Base-by-base conservation (phyloP, 2,113 vertebrate genomes). In the Petromus typicus region DNA sequence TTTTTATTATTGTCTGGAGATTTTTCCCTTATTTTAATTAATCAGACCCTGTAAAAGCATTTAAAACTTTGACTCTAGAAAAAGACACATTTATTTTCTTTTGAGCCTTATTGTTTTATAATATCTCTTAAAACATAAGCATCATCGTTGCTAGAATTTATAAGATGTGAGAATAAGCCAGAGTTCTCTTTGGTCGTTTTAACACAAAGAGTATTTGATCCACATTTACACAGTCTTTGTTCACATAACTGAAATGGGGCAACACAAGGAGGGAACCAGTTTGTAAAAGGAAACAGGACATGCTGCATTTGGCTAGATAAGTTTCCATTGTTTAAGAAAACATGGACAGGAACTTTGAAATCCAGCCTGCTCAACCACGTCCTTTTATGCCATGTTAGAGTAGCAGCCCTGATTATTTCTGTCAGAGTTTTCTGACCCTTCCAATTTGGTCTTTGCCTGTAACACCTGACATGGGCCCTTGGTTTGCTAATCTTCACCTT, bases 1-100 rank as follows among this genome's bases (percentile, higher is more conserved):
- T 95, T 96, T 83, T 96, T 85, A 93, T 93, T 92, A 90, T 76
- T 95, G 43, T 79, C 57, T 48, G 71, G 94, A 56, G 51, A 87
- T 76, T 87, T 54, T 9, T 34, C 37, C 25, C 22, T 92, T 57
- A 66, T 71, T 79, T 93, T 94, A 56, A 85, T 82, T 92, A 75
- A 86, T 17, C 80, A 51, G 57, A 82, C 56, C 30, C 80, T 96
- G 67, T 86, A 90, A 97, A 80, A 90, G 66, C 96, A 97, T 88
- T 59, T 91, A 97, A 97, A 95, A 37, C 54, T 95, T 69, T 57
- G 69, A 90, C 61, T 93, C 75, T 40, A 82, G 66, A 92, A 84
- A 93, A 89, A 84, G 66, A 91, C 18, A 90, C 25, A 59, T 94
- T 89, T 95, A 6, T 84, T 97, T 32, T 85, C 90, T 48, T 95